Evolutionary conservation across 1,140 invertebrate genomes (phyloP).

Genomic region (Teleopsis dalmanni): DNA sequence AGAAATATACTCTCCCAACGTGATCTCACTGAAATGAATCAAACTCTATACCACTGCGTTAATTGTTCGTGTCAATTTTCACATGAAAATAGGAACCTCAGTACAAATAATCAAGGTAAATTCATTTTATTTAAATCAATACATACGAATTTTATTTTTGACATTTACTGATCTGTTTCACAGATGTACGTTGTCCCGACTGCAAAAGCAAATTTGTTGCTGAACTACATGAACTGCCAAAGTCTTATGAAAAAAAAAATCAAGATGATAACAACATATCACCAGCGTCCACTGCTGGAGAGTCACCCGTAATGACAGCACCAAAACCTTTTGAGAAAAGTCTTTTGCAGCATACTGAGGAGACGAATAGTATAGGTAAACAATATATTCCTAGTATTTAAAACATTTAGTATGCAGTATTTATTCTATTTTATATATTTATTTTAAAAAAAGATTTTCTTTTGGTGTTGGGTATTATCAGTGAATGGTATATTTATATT

Average conservation of each 20-base stretch:
- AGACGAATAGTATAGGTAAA: slow-evolving; percentile 40
- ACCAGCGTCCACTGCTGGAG: slow-evolving; percentile 30
- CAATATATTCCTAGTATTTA: no score
- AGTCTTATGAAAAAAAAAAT: slow-evolving; percentile 22
- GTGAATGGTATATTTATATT: no score
- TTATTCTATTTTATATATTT: no score
- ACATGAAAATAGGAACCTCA: slow-evolving; percentile 43
- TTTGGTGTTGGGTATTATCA: no score
- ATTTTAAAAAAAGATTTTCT: no score
- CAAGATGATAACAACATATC: slow-evolving; percentile 21
- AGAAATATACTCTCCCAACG: slow-evolving; percentile 47
- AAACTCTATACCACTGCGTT: slow-evolving; percentile 53
- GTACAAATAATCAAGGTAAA: slow-evolving; percentile 15
- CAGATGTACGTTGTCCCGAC: slow-evolving; percentile 49
- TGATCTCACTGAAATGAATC: slow-evolving; percentile 48
- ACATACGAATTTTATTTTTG: slow-evolving; percentile 17
- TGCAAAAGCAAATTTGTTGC: slow-evolving; percentile 53
- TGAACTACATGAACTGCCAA: slow-evolving; percentile 38
- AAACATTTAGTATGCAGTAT: no score
- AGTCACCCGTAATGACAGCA: slow-evolving; percentile 9
- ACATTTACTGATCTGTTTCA: slow-evolving; percentile 9
- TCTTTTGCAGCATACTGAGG: slow-evolving; percentile 16
- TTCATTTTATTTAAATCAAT: slow-evolving; percentile 10
- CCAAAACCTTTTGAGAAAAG: neutral
- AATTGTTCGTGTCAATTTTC: slow-evolving; percentile 56